Conservation (phyloP, 2,113 vertebrate species). For the Cyrtonyx montezumae region DNA sequence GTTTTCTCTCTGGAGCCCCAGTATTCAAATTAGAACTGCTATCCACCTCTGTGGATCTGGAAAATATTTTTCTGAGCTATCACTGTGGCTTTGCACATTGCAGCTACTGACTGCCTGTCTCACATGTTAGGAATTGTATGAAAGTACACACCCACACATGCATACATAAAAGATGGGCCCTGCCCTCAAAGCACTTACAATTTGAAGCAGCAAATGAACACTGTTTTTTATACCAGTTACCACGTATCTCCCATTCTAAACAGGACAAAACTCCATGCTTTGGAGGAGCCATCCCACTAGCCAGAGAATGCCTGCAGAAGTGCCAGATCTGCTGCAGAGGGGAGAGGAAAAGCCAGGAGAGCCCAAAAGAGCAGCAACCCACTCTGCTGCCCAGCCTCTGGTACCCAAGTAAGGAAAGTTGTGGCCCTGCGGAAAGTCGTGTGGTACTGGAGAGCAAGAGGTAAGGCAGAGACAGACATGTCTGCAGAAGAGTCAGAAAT, state of each 20-base stretch:
- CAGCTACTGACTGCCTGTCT: background rate
- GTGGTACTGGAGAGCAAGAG: background rate
- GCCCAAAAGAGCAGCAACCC: background rate
- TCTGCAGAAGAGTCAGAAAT: background rate
- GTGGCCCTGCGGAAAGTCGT: background rate
- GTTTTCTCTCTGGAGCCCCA: background rate
- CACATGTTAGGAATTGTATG: background rate
- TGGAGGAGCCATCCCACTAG: background rate
- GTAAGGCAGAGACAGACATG: background rate
- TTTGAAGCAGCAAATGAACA: background rate
- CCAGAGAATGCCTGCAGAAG: background rate
- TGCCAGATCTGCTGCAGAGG: background rate
- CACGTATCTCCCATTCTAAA: background rate
- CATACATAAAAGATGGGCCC: background rate
- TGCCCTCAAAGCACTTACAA: background rate
- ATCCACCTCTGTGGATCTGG: background rate
- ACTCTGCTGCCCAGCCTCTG: background rate
- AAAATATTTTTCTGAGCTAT: background rate
- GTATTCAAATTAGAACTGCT: background rate
- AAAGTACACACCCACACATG: background rate
- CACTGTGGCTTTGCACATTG: background rate
- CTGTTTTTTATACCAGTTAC: background rate
- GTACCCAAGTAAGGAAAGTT: accelerated
- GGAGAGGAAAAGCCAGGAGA: background rate
- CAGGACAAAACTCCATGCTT: background rate